A percentile compares a stretch with the other conserved stretches of the same genome.
These are phyloP conservation scores for Tapirus indicus DNA, from an alignment of 2,797 vertebrate genomes.

Conservation along the genomic window DNA sequence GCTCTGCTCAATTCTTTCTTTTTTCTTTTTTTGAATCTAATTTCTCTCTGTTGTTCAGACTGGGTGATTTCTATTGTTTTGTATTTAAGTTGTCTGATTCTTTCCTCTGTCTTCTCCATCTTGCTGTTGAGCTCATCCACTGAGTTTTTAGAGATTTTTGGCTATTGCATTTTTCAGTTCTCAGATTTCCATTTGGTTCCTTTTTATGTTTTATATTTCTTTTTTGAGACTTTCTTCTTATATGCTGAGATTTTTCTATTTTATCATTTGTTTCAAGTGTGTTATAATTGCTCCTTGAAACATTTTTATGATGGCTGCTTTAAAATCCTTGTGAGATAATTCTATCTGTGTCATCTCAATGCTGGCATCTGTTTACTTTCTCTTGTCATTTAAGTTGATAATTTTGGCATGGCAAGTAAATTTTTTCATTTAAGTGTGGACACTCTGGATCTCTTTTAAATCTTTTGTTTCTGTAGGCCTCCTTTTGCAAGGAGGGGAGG, in stretches of 20 bases:
- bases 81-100: conserved; percentile 13
- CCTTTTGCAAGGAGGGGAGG: background rate
- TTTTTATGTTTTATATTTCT: background rate
- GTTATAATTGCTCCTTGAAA: conserved; percentile 18
- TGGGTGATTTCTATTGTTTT: conserved; percentile 2
- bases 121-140: background rate
- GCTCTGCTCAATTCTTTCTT: background rate
- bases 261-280: conserved; percentile 31
- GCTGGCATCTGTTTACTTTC: conserved; percentile 4
- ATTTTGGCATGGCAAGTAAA: background rate
- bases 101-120: background rate
- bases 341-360: conserved; percentile 24
- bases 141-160: background rate
- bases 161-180: background rate
- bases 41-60: background rate
- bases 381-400: conserved; percentile 38
- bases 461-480: conserved; percentile 46
- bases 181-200: conserved; percentile 24
- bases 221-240: conserved; percentile 6
- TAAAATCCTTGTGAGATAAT: conserved; percentile 42
- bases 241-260: background rate
- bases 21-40: background rate
- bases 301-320: conserved; percentile 50
- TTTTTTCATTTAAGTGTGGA: conserved; percentile 35
- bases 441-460: conserved; percentile 48